phyloP scores from a whole-genome alignment of 2,888 invertebrate species.

The Neoitamus cyanurus region DNA sequence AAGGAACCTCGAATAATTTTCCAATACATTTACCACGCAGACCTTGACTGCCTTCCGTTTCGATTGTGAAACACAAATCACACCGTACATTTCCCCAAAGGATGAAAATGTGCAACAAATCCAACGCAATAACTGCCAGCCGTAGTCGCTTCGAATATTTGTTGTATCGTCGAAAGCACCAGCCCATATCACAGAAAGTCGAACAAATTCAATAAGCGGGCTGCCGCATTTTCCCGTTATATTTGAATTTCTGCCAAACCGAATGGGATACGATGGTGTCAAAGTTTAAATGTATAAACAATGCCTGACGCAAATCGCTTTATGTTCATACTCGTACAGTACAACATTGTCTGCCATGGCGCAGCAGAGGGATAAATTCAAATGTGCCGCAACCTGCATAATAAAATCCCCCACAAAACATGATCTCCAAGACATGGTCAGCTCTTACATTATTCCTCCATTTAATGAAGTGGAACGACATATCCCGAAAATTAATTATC shows the following conservation, averaged over 20 bases:
- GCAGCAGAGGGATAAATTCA: not conserved
- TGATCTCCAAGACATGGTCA: too few species aligned
- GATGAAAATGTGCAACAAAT: not conserved
- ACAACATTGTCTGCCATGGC: too few species aligned
- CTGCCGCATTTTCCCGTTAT: not conserved
- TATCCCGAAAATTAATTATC: too few species aligned
- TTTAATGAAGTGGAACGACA: too few species aligned
- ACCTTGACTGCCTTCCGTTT: not conserved
- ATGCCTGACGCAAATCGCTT: not conserved
- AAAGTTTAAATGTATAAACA: not conserved
- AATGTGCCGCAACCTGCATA: too few species aligned
- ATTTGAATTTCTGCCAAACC: not conserved
- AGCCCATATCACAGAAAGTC: not conserved
- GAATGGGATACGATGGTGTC: not conserved
- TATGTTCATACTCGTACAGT: too few species aligned
- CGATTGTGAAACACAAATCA: not conserved
- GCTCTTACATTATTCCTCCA: too few species aligned
- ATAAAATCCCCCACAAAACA: too few species aligned
- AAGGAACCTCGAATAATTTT: not conserved
- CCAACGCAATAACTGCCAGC: not conserved
- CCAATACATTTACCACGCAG: not conserved
- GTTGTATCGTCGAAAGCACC: not conserved
- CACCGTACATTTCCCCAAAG: not conserved
- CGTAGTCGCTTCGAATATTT: not conserved
- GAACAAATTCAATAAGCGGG: not conserved